A percentile compares a stretch with the other conserved stretches of the same genome.
Conservation (phyloP, 2,888 invertebrate species). For the Artemia sp. region DNA sequence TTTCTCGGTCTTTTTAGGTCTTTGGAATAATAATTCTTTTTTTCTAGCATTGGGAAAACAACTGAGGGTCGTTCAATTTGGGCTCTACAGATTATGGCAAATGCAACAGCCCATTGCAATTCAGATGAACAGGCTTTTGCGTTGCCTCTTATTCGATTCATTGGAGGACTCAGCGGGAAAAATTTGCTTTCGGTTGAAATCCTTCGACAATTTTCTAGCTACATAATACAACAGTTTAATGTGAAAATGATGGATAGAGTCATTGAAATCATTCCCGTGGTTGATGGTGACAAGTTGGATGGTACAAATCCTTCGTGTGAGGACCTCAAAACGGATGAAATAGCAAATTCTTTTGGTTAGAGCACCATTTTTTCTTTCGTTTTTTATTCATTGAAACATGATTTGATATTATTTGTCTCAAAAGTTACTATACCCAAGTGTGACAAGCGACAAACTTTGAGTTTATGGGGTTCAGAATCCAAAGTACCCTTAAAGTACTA, state of each 20-base stretch:
- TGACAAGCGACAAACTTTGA: no score
- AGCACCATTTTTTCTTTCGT: no score
- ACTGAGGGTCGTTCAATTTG: background rate
- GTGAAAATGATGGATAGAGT: background rate
- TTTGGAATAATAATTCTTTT: background rate
- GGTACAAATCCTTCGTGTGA: background rate
- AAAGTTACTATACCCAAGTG: no score
- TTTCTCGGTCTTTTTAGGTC: no score
- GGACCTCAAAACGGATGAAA: background rate
- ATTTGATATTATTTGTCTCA: no score
- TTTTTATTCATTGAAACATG: no score
- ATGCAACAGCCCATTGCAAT: slow-evolving; percentile 3
- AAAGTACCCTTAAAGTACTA: no score
- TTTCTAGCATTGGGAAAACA: background rate
- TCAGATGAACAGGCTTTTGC: slow-evolving; percentile 1
- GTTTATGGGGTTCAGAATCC: no score
- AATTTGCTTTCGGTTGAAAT: slow-evolving; percentile 3
- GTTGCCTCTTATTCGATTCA: background rate
- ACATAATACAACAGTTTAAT: background rate
- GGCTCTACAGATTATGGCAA: slow-evolving; percentile 4
- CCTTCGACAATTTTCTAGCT: background rate
- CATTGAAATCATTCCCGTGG: slow-evolving; percentile 5
- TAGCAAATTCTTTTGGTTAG: slow-evolving; percentile 3
- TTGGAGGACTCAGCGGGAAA: slow-evolving; percentile 9
- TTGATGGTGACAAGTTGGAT: slow-evolving; percentile 2